phyloP scores from a whole-genome alignment of 2,797 vertebrate genomes.

The Sciaenops ocellatus region DNA sequence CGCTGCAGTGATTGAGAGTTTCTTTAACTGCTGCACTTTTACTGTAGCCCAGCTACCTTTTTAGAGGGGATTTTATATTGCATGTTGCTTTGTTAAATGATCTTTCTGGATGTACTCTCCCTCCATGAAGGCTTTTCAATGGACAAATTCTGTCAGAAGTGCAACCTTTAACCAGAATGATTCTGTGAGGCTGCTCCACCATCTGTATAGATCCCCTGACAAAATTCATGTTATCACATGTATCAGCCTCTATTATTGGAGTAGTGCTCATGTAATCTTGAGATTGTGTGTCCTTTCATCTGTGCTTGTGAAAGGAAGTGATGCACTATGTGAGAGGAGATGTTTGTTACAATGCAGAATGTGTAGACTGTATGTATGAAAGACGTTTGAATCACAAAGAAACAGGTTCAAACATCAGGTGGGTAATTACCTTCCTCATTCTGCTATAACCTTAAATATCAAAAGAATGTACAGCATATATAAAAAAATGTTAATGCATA shows the following conservation, averaged over 20 bases:
- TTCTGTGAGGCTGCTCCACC: not conserved
- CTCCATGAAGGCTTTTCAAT: constrained; percentile 28
- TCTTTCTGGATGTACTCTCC: constrained; percentile 19
- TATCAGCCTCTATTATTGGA: constrained; percentile 23
- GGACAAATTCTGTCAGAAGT: constrained; percentile 7
- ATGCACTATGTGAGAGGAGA: constrained; percentile 1
- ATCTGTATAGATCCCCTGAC: constrained; percentile 10
- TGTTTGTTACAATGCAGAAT: constrained; percentile 13
- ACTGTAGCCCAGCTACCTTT: not conserved
- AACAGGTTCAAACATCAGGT: constrained; percentile 12
- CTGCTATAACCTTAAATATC: constrained; percentile 24
- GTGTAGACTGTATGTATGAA: constrained; percentile 13
- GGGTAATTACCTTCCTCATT: constrained; percentile 13
- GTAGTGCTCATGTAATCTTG: constrained; percentile 12
- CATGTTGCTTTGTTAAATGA: constrained; percentile 21
- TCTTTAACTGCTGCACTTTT: constrained; percentile 12
- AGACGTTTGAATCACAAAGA: constrained; percentile 25
- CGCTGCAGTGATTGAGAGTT: not conserved
- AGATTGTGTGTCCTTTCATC: constrained; percentile 17
- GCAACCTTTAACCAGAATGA: constrained; percentile 27
- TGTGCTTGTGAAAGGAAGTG: constrained; percentile 6
- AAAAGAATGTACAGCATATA: not conserved
- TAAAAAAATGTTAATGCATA: constrained; percentile 9
- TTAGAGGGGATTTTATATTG: not conserved
- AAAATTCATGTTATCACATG: constrained; percentile 15